phyloP scores from a whole-genome alignment of 64 coral and sea anemone species.

The Porites australiensis region DNA sequence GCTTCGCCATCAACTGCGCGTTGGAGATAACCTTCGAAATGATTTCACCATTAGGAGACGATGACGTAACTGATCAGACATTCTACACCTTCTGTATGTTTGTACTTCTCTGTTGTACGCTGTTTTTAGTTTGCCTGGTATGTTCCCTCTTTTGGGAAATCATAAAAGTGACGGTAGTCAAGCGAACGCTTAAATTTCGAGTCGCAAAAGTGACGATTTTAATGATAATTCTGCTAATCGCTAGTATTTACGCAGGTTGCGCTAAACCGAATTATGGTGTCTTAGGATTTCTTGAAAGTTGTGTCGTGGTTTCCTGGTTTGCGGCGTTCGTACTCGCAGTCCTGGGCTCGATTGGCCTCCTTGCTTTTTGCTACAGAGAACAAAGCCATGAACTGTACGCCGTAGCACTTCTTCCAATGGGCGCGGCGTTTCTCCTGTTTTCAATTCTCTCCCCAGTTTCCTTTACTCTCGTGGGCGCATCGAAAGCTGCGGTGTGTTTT shows the following conservation, averaged over 20 bases:
- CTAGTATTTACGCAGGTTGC: conserved; percentile 42
- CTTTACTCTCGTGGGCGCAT: conserved; percentile 32
- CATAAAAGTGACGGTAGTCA: conserved; percentile 36
- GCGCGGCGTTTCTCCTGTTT: conserved; percentile 12
- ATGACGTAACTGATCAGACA: not conserved
- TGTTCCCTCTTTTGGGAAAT: conserved; percentile 82
- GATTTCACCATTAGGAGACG: conserved; percentile 63
- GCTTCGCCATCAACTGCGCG: conserved; percentile 73
- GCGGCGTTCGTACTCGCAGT: conserved; percentile 58
- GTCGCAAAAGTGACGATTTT: conserved; percentile 41
- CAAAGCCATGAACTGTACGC: conserved; percentile 3
- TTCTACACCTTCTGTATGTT: conserved; percentile 67
- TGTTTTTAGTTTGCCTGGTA: conserved; percentile 46
- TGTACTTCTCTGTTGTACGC: conserved; percentile 47
- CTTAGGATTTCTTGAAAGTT: conserved; percentile 44
- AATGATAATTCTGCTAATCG: conserved; percentile 16
- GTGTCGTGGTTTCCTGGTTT: conserved; percentile 62
- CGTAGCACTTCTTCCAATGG: not conserved
- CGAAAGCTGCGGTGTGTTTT: conserved; percentile 53
- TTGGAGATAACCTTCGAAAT: conserved; percentile 80
- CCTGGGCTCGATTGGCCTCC: conserved; percentile 50
- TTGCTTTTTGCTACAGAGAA: conserved; percentile 51
- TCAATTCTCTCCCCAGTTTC: conserved; percentile 66
- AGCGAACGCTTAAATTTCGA: conserved; percentile 34
- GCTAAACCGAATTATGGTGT: not conserved